These are phyloP conservation scores for Chrysocyon brachyurus DNA, from an alignment of 2,797 vertebrate species.

Conservation along the genomic window DNA sequence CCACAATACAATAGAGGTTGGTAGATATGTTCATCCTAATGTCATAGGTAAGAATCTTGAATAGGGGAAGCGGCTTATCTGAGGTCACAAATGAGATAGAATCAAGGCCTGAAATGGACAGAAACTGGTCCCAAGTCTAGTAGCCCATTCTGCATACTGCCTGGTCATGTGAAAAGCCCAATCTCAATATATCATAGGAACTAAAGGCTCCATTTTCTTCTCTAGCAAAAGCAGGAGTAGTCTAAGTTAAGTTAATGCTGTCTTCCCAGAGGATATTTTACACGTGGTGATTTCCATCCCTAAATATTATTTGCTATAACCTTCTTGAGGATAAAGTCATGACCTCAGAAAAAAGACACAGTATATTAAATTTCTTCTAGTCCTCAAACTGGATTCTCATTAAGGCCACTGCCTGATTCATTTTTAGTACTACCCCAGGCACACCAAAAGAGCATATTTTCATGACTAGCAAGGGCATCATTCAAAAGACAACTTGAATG, in stretches of 20 bases:
- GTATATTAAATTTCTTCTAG: constrained; percentile 65
- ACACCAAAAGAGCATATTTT: constrained; percentile 61
- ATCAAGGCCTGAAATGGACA: neutral
- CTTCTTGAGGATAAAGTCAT: constrained; percentile 36
- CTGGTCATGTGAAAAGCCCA: neutral
- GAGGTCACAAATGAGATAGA: neutral
- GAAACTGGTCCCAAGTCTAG: neutral
- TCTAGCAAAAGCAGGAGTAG: neutral
- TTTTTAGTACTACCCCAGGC: constrained; percentile 56
- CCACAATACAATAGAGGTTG: too few species aligned
- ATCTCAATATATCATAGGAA: neutral
- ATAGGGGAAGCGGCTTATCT: neutral
- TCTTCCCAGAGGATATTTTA: neutral
- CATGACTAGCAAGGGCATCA: constrained; percentile 58
- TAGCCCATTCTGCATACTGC: neutral
- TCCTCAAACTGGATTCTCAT: constrained; percentile 66
- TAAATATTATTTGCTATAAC: constrained; percentile 20
- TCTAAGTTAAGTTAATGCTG: neutral
- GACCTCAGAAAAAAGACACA: constrained; percentile 41
- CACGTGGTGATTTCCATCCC: neutral
- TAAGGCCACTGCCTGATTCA: constrained; percentile 52
- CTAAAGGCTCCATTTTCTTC: neutral
- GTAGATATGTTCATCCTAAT: neutral
- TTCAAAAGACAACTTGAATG: constrained; percentile 75
- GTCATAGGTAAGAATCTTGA: constrained; percentile 9